Conservation (phyloP, 1,140 invertebrate genomes). For the Metopolophium dirhodum region DNA sequence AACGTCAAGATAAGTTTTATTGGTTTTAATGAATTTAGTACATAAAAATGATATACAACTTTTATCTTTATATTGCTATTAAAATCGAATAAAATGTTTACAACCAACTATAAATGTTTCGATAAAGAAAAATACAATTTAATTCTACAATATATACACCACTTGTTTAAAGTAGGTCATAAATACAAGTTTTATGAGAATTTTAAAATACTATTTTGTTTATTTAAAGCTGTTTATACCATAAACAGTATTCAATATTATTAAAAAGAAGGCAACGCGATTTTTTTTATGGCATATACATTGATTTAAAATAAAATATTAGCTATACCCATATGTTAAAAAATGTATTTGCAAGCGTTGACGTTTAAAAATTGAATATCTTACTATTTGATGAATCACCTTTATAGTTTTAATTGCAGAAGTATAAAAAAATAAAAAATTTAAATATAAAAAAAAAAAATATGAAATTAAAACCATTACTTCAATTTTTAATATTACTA, state of each 20-base stretch:
- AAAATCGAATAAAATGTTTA: slow-evolving; percentile 8
- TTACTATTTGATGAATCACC: neutral
- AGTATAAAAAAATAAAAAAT: too few species aligned
- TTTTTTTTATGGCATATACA: neutral
- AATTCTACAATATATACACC: neutral
- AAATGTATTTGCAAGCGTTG: neutral
- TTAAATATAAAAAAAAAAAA: too few species aligned
- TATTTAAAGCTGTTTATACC: neutral
- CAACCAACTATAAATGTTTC: slow-evolving; percentile 10
- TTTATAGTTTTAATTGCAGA: neutral
- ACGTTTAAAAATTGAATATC: neutral
- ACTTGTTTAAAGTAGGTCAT: neutral
- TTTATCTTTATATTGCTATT: slow-evolving; percentile 21
- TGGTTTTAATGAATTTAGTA: neutral
- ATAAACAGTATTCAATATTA: neutral
- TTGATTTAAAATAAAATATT: neutral
- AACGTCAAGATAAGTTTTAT: neutral
- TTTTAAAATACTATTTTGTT: neutral
- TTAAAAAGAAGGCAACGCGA: neutral
- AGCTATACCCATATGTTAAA: neutral
- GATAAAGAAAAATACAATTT: slow-evolving; percentile 25
- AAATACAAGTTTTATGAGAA: slow-evolving; percentile 31
- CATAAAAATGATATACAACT: neutral
- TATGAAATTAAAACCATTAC: too few species aligned
- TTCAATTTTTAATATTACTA: too few species aligned